phyloP scores from a whole-genome alignment of 2,113 vertebrate genomes.

The Crotalus viridis region DNA sequence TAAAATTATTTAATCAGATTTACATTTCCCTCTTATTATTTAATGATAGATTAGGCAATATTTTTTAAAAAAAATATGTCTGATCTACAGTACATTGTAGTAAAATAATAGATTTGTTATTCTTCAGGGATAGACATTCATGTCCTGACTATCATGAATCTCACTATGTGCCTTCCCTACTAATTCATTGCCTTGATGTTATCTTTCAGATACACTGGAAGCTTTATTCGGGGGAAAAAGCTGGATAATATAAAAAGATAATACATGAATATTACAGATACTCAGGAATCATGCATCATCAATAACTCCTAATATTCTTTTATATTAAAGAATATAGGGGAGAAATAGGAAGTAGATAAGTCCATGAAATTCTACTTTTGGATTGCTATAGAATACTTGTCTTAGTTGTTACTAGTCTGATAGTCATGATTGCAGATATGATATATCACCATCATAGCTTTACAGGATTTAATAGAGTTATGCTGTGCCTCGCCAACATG shows the following conservation, averaged over 20 bases:
- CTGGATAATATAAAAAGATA: not conserved
- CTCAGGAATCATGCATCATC: not conserved
- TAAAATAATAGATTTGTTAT: not conserved
- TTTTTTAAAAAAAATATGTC: slow-evolving; percentile 23
- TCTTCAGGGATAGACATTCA: not conserved
- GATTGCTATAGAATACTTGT: not conserved
- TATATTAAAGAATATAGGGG: not conserved
- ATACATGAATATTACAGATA: not conserved
- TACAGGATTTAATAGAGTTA: not conserved
- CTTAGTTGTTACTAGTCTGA: not conserved
- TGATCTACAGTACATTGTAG: not conserved
- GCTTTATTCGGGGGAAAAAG: not conserved
- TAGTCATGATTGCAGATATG: not conserved
- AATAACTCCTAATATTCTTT: not conserved
- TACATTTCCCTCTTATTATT: not conserved
- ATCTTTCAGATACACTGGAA: not conserved
- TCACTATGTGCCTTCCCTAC: not conserved
- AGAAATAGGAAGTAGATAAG: not conserved
- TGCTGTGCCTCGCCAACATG: not conserved
- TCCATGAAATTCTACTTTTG: not conserved
- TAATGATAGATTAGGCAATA: not conserved
- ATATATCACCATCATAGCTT: not conserved
- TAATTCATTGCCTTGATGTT: not conserved
- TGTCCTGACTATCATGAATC: not conserved
- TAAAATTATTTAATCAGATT: not conserved